Percentiles rank a stretch among this genome's conserved stretches.
These are phyloP conservation scores for Maconellicoccus hirsutus DNA, from an alignment of 1,140 invertebrate genomes.

Conservation along the genomic window DNA sequence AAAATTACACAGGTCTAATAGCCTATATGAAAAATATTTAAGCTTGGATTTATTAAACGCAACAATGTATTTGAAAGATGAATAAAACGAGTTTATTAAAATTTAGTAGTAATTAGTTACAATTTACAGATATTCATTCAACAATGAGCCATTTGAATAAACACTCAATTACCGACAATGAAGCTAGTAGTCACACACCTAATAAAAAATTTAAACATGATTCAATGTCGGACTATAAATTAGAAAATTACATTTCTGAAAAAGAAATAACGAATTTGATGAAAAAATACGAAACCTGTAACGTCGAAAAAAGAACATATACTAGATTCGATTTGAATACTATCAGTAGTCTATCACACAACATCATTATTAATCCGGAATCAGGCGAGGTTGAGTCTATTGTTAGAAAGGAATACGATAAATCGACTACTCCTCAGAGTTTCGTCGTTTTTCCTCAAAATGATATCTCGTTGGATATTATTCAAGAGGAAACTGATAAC, in stretches of 20 bases:
- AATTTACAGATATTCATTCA: not conserved
- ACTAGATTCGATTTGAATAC: not conserved
- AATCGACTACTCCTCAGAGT: not conserved
- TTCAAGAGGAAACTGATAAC: not conserved
- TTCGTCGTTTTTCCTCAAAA: not conserved
- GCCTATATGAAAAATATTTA: too few relatives aligned
- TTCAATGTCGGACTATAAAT: not conserved
- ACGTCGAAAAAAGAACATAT: not conserved
- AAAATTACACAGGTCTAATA: too few relatives aligned
- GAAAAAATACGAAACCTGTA: not conserved
- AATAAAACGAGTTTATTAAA: too few relatives aligned
- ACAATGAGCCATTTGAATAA: not conserved
- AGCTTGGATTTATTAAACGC: too few relatives aligned
- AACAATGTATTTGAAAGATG: too few relatives aligned
- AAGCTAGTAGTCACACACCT: not conserved
- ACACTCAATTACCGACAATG: not conserved
- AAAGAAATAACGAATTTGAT: not conserved
- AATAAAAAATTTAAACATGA: not conserved
- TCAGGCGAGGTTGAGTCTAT: not conserved
- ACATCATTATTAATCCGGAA: not conserved
- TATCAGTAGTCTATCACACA: not conserved
- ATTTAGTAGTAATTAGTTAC: not conserved
- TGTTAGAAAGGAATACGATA: not conserved
- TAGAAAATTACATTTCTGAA: conserved; percentile 1
- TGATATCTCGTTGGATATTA: not conserved